phyloP scores from a whole-genome alignment of 2,888 invertebrate species.

The Rhogogaster chlorosoma region DNA sequence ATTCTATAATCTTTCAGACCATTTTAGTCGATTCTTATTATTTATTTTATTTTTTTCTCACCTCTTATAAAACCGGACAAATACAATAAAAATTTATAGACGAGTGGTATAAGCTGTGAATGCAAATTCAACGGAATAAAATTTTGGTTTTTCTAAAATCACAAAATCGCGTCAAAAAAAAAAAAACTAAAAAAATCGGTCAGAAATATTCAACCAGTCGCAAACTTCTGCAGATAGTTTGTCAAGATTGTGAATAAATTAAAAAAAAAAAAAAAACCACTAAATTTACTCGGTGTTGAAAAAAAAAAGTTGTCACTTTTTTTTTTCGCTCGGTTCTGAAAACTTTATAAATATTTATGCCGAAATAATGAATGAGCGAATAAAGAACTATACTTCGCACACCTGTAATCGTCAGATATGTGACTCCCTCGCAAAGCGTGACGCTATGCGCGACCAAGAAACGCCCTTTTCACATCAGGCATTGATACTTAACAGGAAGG shows the following conservation, averaged over 20 bases:
- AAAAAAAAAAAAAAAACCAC: no score
- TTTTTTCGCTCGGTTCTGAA: background rate
- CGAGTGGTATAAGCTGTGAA: no score
- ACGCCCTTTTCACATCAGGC: background rate
- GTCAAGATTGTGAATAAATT: no score
- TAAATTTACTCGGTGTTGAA: no score
- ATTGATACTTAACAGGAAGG: background rate
- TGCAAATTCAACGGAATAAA: no score
- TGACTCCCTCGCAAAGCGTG: slow-evolving; percentile 34
- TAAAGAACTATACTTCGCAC: background rate
- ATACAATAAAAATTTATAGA: background rate
- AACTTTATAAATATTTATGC: background rate
- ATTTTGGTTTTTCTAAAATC: no score
- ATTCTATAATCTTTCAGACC: background rate
- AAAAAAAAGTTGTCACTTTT: background rate
- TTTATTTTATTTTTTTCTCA: background rate
- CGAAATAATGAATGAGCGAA: background rate
- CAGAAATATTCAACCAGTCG: no score
- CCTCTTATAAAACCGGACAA: no score
- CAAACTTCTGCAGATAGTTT: no score
- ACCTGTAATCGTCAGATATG: background rate
- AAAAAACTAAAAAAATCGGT: no score
- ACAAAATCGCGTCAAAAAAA: no score
- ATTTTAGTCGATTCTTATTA: background rate
- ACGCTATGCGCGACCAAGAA: background rate